A percentile compares a stretch with the other conserved stretches of the same genome.
phyloP scores from a whole-genome alignment of 2,888 invertebrate genomes.

The Cerceris ruficornis region DNA sequence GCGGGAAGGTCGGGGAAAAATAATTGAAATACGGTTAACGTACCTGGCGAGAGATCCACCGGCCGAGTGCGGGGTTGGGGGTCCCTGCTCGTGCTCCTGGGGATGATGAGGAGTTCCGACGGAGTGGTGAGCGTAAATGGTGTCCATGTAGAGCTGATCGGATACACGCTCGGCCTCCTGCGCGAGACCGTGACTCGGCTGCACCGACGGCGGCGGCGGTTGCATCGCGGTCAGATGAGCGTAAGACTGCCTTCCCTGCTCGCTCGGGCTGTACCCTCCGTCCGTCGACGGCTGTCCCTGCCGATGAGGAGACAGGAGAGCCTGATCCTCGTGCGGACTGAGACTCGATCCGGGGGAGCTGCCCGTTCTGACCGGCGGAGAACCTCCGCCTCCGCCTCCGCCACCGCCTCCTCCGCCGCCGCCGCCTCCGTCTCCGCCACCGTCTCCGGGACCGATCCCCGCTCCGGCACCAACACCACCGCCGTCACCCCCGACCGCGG shows the following conservation, averaged over 20 bases:
- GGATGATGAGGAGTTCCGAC: slow-evolving; percentile 72
- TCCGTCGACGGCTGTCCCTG: slow-evolving; percentile 61
- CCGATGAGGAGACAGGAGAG: slow-evolving; percentile 68
- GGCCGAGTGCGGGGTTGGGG: slow-evolving; percentile 72
- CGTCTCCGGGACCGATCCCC: too few relatives aligned
- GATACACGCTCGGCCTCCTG: slow-evolving; percentile 70
- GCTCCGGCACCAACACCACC: too few relatives aligned
- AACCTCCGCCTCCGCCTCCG: slow-evolving; percentile 57
- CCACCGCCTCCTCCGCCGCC: slow-evolving; percentile 47
- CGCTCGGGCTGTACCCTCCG: slow-evolving; percentile 74
- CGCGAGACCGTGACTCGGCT: slow-evolving; percentile 63
- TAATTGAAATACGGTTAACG: slow-evolving; percentile 39
- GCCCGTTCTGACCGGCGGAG: slow-evolving; percentile 72
- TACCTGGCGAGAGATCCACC: slow-evolving; percentile 73
- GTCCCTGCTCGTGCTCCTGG: slow-evolving; percentile 75
- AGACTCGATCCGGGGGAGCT: slow-evolving; percentile 77
- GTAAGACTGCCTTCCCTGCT: slow-evolving; percentile 75
- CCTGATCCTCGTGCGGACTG: slow-evolving; percentile 76
- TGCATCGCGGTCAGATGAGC: slow-evolving; percentile 80
- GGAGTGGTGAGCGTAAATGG: slow-evolving; percentile 73
- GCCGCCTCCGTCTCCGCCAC: slow-evolving; percentile 33
- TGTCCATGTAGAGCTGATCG: slow-evolving; percentile 75
- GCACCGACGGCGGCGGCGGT: slow-evolving; percentile 70
- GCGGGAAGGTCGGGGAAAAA: background rate
- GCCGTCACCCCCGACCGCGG: too few relatives aligned